A percentile compares a stretch with the other conserved stretches of the same genome.
phyloP scores from a whole-genome alignment of 1,140 invertebrate species.

The Hyles euphorbiae region DNA sequence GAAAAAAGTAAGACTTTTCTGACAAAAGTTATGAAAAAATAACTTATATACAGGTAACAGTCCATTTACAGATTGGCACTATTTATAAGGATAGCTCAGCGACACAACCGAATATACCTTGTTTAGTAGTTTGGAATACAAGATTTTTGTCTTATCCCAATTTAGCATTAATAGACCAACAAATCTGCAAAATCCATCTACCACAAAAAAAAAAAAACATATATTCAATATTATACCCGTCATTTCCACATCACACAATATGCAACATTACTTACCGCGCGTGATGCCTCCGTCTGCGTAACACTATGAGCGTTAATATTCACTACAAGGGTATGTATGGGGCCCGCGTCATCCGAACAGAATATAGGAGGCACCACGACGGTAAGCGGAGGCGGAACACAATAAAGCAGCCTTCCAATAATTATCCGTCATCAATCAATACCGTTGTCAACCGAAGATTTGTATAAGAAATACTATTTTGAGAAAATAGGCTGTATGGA shows the following conservation, averaged over 20 bases:
- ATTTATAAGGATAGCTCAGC: no score
- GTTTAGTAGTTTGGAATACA: no score
- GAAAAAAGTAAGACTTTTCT: no score
- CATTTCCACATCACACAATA: neutral
- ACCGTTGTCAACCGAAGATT: constrained; percentile 25
- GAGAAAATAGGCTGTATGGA: neutral
- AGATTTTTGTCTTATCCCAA: no score
- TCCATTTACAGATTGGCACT: no score
- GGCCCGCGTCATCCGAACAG: constrained; percentile 68
- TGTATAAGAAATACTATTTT: constrained; percentile 27
- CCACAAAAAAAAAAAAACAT: no score
- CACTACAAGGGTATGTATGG: constrained; percentile 15
- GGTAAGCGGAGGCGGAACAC: constrained; percentile 41
- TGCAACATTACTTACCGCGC: constrained; percentile 37
- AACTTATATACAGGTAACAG: no score
- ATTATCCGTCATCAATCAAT: constrained; percentile 74
- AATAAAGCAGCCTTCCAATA: constrained; percentile 48
- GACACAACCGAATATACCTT: no score
- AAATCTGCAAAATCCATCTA: no score
- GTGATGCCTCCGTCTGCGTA: constrained; percentile 50
- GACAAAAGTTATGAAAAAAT: no score
- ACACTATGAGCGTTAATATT: constrained; percentile 6
- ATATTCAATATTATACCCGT: neutral
- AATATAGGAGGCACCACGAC: constrained; percentile 73
- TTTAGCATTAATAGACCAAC: no score